These are phyloP conservation scores for Mergus octosetaceus DNA, from an alignment of 2,797 vertebrate genomes.

Conservation along the genomic window DNA sequence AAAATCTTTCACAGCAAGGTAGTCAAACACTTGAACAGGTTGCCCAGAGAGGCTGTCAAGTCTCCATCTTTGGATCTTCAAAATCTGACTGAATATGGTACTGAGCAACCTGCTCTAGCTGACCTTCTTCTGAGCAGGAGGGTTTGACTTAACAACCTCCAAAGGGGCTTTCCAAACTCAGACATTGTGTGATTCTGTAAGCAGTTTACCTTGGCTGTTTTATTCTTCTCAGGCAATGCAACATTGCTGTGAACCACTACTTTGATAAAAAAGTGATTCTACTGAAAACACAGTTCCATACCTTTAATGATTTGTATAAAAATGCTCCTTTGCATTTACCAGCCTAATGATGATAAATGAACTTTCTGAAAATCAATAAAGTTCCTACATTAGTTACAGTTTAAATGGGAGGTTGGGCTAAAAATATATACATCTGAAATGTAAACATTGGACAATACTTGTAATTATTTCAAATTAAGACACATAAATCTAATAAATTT, in stretches of 20 bases:
- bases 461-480: background rate
- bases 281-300: background rate
- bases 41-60: background rate
- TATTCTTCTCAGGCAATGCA: background rate
- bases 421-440: background rate
- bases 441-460: background rate
- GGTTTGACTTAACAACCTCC: background rate
- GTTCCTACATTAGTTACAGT: background rate
- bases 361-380: background rate
- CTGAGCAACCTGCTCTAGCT: background rate
- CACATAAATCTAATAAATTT: background rate
- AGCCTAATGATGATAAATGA: background rate
- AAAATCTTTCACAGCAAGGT: background rate
- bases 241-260: background rate
- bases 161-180: background rate
- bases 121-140: background rate
- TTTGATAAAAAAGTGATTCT: background rate
- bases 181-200: background rate
- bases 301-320: background rate
- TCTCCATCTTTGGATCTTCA: background rate
- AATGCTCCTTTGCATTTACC: background rate
- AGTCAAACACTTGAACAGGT: background rate
- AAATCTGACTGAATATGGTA: background rate
- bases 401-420: background rate
- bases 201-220: background rate